Evolutionary conservation across 2,888 invertebrate genomes (phyloP).

Genomic region (Pollenia labialis): DNA sequence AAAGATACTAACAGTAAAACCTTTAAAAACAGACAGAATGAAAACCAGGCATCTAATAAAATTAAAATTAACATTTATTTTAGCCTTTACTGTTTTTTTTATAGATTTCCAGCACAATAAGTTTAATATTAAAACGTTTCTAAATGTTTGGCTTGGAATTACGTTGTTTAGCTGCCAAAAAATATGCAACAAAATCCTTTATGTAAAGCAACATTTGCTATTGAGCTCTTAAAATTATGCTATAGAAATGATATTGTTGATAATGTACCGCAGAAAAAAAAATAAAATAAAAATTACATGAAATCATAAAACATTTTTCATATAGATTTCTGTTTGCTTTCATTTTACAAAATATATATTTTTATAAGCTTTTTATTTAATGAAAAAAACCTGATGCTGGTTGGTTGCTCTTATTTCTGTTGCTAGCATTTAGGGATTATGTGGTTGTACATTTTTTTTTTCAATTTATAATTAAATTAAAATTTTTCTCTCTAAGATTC

Average conservation of each 20-base stretch:
- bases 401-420: not conserved
- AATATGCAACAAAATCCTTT: conserved; percentile 22
- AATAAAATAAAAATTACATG: not conserved
- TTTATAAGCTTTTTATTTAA: conserved; percentile 56
- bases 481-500: not conserved
- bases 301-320: conserved; percentile 12
- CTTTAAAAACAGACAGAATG: not conserved
- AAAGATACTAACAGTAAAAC: not conserved
- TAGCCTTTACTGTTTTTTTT: too few relatives aligned
- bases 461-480: conserved; percentile 29
- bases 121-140: not conserved
- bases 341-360: conserved; percentile 30
- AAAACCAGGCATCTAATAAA: too few relatives aligned
- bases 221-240: conserved; percentile 61
- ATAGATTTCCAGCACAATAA: too few relatives aligned
- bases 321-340: conserved; percentile 3
- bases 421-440: conserved; percentile 4
- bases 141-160: conserved; percentile 35
- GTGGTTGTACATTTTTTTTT: conserved; percentile 18
- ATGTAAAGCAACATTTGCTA: not conserved
- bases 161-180: conserved; percentile 55
- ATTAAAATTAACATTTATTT: too few relatives aligned
- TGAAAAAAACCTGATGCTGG: conserved; percentile 5
- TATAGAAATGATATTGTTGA: conserved; percentile 54
- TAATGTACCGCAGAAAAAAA: not conserved